These are phyloP conservation scores for Pterostichus madidus DNA, from an alignment of 2,888 invertebrate genomes.

Conservation along the genomic window DNA sequence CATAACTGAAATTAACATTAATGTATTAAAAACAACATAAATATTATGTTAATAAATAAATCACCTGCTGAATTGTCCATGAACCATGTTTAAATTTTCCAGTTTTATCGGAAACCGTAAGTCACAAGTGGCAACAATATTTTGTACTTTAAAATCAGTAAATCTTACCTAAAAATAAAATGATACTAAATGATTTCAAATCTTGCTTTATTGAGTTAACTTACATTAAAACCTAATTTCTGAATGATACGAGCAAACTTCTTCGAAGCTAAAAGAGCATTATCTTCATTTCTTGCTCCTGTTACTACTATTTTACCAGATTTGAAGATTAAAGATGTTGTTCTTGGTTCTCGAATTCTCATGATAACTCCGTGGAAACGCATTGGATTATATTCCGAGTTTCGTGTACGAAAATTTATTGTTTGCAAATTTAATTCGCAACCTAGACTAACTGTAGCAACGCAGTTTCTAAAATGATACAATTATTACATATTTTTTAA, in stretches of 20 bases:
- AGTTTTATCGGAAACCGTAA: constrained; percentile 86
- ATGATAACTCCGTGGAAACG: constrained; percentile 91
- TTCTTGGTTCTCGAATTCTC: constrained; percentile 89
- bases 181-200: constrained; percentile 31
- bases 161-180: constrained; percentile 84
- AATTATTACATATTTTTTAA: neutral
- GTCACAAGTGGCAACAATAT: constrained; percentile 88
- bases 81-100: constrained; percentile 87
- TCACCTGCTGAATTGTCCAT: constrained; percentile 82
- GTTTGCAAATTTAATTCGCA: constrained; percentile 86
- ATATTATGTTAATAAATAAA: constrained; percentile 1
- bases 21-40: neutral
- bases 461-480: constrained; percentile 84
- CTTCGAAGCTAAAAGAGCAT: constrained; percentile 87
- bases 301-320: constrained; percentile 92
- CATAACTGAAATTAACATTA: constrained; percentile 83
- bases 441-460: constrained; percentile 87
- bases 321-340: constrained; percentile 87
- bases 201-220: constrained; percentile 70
- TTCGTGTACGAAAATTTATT: constrained; percentile 89
- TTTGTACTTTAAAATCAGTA: constrained; percentile 88
- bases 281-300: constrained; percentile 88
- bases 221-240: constrained; percentile 87
- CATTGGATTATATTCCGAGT: constrained; percentile 90
- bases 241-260: constrained; percentile 92